phyloP scores from a whole-genome alignment of 2,113 vertebrate species.

The Lagopus leucura region DNA sequence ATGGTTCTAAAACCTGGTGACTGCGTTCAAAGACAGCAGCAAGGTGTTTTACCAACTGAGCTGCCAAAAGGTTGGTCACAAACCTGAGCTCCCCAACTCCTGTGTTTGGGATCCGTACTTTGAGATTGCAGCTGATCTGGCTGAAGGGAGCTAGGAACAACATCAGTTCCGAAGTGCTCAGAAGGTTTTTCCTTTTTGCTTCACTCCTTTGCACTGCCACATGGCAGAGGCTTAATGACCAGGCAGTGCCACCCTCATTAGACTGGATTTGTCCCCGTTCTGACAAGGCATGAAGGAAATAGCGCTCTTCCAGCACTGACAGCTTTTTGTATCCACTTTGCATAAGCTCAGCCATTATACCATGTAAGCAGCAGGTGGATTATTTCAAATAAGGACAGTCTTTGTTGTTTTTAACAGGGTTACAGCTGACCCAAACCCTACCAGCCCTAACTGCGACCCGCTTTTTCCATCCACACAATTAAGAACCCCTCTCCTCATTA shows the following conservation, averaged over 20 bases:
- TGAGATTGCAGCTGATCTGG: neutral
- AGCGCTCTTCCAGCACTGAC: neutral
- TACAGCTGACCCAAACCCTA: neutral
- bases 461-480: neutral
- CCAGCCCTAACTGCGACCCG: neutral
- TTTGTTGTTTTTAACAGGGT: neutral
- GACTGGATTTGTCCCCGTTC: constrained; percentile 2
- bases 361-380: constrained; percentile 38
- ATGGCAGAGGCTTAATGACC: neutral
- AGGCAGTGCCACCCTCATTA: constrained; percentile 45
- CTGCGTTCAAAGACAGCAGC: neutral
- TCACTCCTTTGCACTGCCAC: neutral
- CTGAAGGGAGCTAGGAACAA: neutral
- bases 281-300: constrained; percentile 20
- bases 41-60: constrained; percentile 53
- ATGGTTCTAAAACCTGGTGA: constrained; percentile 2
- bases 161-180: neutral
- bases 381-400: constrained; percentile 42
- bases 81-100: constrained; percentile 8
- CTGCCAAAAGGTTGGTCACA: constrained; percentile 31
- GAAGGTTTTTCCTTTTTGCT: constrained; percentile 16
- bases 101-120: constrained; percentile 16
- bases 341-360: neutral
- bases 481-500: neutral
- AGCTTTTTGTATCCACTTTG: constrained; percentile 16